Percentiles rank a stretch among this genome's conserved stretches.
phyloP scores from a whole-genome alignment of 2,797 vertebrate species.

The Lindbergichthys nudifrons region DNA sequence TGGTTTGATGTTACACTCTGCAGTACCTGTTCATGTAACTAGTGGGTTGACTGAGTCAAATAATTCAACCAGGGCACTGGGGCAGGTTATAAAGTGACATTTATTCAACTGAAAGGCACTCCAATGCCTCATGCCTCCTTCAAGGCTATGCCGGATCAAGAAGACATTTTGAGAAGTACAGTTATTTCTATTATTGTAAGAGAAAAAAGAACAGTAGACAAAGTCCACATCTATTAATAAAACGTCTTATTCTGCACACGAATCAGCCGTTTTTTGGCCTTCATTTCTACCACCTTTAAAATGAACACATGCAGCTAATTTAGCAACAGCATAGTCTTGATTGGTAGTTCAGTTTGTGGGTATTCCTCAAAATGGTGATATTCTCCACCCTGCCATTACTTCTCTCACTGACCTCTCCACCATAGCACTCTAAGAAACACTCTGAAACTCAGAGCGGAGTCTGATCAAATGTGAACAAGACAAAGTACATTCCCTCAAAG shows the following conservation, averaged over 20 bases:
- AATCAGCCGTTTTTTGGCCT: not conserved
- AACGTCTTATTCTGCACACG: not conserved
- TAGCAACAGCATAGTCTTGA: too few species aligned
- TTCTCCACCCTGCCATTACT: not conserved
- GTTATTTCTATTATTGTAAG: too few species aligned
- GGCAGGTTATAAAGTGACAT: slow-evolving; percentile 2
- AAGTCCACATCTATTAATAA: too few species aligned
- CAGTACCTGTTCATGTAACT: slow-evolving; percentile 20
- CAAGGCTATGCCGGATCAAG: not conserved
- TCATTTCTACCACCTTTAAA: not conserved
- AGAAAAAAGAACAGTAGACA: too few species aligned
- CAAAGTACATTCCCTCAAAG: not conserved
- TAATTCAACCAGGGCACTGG: slow-evolving; percentile 13
- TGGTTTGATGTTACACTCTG: slow-evolving; percentile 29
- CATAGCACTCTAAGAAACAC: not conserved
- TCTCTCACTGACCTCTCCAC: not conserved
- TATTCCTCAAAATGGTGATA: too few species aligned
- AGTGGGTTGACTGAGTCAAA: not conserved
- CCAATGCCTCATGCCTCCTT: not conserved
- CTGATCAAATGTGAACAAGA: not conserved
- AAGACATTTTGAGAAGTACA: not conserved
- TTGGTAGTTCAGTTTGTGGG: too few species aligned
- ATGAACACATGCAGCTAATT: not conserved
- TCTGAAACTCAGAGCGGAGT: not conserved
- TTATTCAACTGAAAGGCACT: slow-evolving; percentile 15